phyloP scores from a whole-genome alignment of 2,113 vertebrate genomes.

The Ptyas mucosa region DNA sequence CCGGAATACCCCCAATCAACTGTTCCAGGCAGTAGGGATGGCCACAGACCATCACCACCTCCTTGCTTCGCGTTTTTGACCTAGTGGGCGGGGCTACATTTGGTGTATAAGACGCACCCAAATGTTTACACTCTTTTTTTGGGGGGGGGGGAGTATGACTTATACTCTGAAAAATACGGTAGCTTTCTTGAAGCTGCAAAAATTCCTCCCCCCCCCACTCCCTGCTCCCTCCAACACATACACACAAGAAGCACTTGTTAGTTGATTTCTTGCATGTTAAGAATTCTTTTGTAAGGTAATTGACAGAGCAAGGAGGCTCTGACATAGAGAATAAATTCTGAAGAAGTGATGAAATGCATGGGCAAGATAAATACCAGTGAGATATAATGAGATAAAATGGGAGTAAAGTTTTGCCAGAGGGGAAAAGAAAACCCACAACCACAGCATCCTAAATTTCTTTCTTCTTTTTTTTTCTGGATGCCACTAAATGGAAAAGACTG shows the following conservation, averaged over 20 bases:
- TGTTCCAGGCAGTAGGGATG: too few relatives aligned
- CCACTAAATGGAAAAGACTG: neutral
- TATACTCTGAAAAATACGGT: too few relatives aligned
- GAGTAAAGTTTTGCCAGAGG: neutral
- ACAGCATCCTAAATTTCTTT: neutral
- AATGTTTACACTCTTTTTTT: too few relatives aligned
- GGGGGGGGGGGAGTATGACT: too few relatives aligned
- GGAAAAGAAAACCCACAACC: neutral
- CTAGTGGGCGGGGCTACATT: too few relatives aligned
- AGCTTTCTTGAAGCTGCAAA: slow-evolving; percentile 44
- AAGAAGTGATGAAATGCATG: neutral
- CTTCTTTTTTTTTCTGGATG: neutral
- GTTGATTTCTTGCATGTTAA: slow-evolving; percentile 10
- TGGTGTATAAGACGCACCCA: too few relatives aligned
- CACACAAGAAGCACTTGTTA: neutral
- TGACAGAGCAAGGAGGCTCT: neutral
- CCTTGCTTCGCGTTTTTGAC: too few relatives aligned
- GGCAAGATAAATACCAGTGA: neutral
- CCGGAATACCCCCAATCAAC: too few relatives aligned
- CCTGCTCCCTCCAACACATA: neutral
- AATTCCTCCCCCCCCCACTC: neutral
- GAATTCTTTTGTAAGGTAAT: slow-evolving; percentile 25
- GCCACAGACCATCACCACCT: too few relatives aligned
- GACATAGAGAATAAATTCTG: neutral
- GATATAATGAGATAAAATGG: neutral